Percentiles rank a stretch among this genome's conserved stretches.
Evolutionary conservation across 2,888 invertebrate species (phyloP).

Genomic region (Barypeithes pellucidus): DNA sequence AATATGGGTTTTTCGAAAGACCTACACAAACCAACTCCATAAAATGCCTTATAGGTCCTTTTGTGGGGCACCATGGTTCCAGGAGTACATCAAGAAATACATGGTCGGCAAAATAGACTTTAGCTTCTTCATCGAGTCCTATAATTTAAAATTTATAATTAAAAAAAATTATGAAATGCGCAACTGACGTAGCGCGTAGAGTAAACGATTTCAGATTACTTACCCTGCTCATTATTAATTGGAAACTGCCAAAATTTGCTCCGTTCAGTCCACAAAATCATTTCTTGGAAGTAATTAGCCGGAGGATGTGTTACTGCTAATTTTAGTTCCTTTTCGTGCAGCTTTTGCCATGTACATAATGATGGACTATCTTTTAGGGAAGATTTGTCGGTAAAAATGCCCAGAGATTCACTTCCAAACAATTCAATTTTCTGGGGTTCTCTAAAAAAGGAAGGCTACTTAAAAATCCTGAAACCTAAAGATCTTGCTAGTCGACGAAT

Average conservation of each 20-base stretch:
- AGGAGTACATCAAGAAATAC: slow-evolving; percentile 92
- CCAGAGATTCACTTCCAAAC: slow-evolving; percentile 76
- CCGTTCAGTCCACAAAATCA: slow-evolving; percentile 94
- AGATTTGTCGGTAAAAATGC: slow-evolving; percentile 75
- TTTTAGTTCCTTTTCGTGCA: slow-evolving; percentile 79
- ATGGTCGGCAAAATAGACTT: slow-evolving; percentile 92
- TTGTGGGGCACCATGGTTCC: slow-evolving; percentile 90
- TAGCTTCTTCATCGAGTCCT: slow-evolving; percentile 80
- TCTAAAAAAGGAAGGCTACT: slow-evolving; percentile 29
- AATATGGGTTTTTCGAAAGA: slow-evolving; percentile 93
- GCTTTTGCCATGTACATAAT: slow-evolving; percentile 78
- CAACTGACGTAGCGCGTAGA: too few relatives aligned
- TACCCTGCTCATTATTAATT: slow-evolving; percentile 97
- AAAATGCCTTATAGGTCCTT: slow-evolving; percentile 94
- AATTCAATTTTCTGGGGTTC: slow-evolving; percentile 74
- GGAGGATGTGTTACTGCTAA: slow-evolving; percentile 82
- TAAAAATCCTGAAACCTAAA: neutral
- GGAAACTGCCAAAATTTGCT: slow-evolving; percentile 98
- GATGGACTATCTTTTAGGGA: slow-evolving; percentile 67
- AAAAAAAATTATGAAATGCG: too few relatives aligned
- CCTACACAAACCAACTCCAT: slow-evolving; percentile 97
- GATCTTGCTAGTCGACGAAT: neutral
- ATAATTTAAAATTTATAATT: too few relatives aligned
- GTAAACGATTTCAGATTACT: too few relatives aligned
- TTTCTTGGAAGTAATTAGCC: slow-evolving; percentile 92